A percentile compares a stretch with the other conserved stretches of the same genome.
Evolutionary conservation across 2,113 vertebrate genomes (phyloP).

Genomic region (Trochalopteron elliotii): DNA sequence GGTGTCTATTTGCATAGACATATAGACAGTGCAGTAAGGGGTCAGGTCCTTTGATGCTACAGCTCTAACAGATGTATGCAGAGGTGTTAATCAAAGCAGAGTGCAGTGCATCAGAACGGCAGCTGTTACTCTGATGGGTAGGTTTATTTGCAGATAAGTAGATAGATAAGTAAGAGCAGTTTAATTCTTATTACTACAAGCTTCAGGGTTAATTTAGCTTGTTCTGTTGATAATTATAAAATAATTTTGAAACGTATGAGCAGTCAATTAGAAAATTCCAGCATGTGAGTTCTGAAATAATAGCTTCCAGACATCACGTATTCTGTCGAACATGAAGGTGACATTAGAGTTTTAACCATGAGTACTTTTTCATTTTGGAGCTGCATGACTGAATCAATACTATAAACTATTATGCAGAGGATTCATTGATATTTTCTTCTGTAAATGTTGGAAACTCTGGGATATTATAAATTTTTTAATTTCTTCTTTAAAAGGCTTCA

Average conservation of each 20-base stretch:
- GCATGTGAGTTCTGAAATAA: not conserved
- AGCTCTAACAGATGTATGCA: not conserved
- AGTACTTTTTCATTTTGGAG: not conserved
- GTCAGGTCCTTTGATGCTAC: not conserved
- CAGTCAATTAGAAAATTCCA: constrained; percentile 42
- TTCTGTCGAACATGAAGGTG: not conserved
- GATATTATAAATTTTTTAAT: not conserved
- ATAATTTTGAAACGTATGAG: not conserved
- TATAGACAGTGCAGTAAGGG: not conserved
- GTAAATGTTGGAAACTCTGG: not conserved
- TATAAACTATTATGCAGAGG: not conserved
- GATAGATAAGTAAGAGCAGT: not conserved
- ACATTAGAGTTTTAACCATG: not conserved
- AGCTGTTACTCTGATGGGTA: not conserved
- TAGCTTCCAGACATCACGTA: not conserved
- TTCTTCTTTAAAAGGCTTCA: not conserved
- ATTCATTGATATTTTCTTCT: not conserved
- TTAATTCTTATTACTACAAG: not conserved
- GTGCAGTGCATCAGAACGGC: not conserved
- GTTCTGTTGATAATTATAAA: not conserved
- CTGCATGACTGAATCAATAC: not conserved
- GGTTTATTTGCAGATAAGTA: constrained; percentile 1
- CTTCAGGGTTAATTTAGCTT: constrained; percentile 34
- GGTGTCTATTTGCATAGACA: not conserved
- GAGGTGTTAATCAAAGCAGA: not conserved